Base-by-base conservation (phyloP, 2,797 vertebrate genomes). In the Miichthys miiuy region DNA sequence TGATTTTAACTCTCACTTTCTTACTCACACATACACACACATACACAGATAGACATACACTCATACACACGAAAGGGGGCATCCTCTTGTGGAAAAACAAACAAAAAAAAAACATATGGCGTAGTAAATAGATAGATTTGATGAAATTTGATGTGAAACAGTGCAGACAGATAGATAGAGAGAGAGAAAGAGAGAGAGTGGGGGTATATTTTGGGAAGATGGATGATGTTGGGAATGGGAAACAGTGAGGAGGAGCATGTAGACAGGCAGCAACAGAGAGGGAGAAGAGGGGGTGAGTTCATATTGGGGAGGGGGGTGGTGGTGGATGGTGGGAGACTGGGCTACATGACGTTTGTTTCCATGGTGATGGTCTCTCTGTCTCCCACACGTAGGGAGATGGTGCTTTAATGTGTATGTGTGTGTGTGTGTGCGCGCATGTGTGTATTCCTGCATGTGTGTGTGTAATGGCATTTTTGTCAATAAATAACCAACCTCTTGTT, bases 341-440 rank as follows among this genome's bases (percentile, higher is more conserved):
- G 90, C 90, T 91, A 84, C 90, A 84, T 94, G 93, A 94, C 88
- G 91, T 93, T 92, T 93, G 94, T 94, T 94, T 91, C 93, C 93
- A 94, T 94, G 93, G 94, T 89, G 91, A 94, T 91, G 87, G 91
- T 92, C 85, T 93, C 91, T 91, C 92, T 77, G 86, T 94, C 93
- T 94, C 92, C 92, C 91, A 93, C 91, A 90, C 83, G 84, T 80
- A 90, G 85, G 75, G 90, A 92, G 90, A 89, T 89, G 84, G 89
- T 84, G 84, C 75, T 89, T 90, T 87, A 91, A 89, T 82, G 62
- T 81, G 77, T 81, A 69, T 72, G 69, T 57, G n/a, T 75, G 60
- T 66, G 48, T 65, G 71, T 73, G 52, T 72, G 52, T 50, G 46
- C 66, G 58, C 60, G 34, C 30, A 34, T 80, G 38, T 78, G 21